Evolutionary conservation across 2,113 vertebrate species (phyloP).

Genomic region (Oncorhynchus tshawytscha): DNA sequence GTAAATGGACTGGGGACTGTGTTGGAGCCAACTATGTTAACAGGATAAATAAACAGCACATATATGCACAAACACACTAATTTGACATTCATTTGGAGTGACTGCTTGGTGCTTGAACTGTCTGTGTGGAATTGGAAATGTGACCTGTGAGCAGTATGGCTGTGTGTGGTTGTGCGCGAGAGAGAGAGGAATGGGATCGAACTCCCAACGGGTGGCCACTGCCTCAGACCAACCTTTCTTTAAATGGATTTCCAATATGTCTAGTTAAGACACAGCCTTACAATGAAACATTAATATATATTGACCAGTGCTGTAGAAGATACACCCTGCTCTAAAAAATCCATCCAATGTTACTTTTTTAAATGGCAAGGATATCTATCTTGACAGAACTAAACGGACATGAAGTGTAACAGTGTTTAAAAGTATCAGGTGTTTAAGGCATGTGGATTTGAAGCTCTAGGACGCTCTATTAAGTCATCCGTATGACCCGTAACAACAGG

Average conservation of each 20-base stretch:
- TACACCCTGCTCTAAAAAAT: slow-evolving; percentile 40
- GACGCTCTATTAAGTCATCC: not conserved
- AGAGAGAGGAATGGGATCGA: slow-evolving; percentile 28
- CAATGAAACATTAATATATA: slow-evolving; percentile 52
- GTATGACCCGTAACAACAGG: not conserved
- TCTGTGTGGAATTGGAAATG: not conserved
- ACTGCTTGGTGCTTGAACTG: not conserved
- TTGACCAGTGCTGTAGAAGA: slow-evolving; percentile 41
- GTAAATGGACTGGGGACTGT: not conserved
- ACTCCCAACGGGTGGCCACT: slow-evolving; percentile 27
- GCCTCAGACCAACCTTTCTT: slow-evolving; percentile 18
- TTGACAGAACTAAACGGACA: not conserved
- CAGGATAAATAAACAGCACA: slow-evolving; percentile 23
- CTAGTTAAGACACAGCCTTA: slow-evolving; percentile 45
- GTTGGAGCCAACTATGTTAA: too few species aligned
- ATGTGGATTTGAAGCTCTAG: too few species aligned
- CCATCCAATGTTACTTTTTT: slow-evolving; percentile 24
- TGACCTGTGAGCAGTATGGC: not conserved
- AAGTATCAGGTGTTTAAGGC: not conserved
- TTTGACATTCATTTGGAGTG: slow-evolving; percentile 31
- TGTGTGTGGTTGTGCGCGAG: not conserved
- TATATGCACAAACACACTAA: not conserved
- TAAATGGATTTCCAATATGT: slow-evolving; percentile 71
- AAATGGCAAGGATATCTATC: slow-evolving; percentile 28
- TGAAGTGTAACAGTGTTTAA: not conserved